A percentile compares a stretch with the other conserved stretches of the same genome.
Evolutionary conservation across 1,140 invertebrate genomes (phyloP).

Genomic region (Drosophila suzukii): DNA sequence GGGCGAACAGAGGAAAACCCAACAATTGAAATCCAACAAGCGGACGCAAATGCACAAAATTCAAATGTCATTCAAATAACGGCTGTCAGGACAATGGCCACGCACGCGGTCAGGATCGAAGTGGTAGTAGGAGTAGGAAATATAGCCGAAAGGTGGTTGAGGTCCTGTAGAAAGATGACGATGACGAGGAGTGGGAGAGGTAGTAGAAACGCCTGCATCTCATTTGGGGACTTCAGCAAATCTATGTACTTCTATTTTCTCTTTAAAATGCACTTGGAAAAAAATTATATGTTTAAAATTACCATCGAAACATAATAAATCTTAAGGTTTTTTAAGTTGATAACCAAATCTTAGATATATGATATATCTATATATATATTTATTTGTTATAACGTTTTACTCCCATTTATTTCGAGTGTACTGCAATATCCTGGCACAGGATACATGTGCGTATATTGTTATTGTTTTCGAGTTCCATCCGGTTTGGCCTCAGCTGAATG

Average conservation of each 20-base stretch:
- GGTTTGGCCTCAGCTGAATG: slow-evolving; percentile 67
- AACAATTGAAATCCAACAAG: slow-evolving; percentile 56
- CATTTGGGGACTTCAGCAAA: slow-evolving; percentile 57
- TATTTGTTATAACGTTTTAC: background rate
- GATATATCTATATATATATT: too few relatives aligned
- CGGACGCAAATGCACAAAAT: slow-evolving; percentile 53
- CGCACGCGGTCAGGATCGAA: slow-evolving; percentile 56
- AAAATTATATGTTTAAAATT: background rate
- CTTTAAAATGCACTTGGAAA: slow-evolving; percentile 34
- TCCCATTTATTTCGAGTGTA: slow-evolving; percentile 46
- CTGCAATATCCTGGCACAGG: slow-evolving; percentile 77
- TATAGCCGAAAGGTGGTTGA: slow-evolving; percentile 39
- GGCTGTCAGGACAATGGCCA: slow-evolving; percentile 68
- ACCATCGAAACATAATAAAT: too few relatives aligned
- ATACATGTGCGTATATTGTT: slow-evolving; percentile 72
- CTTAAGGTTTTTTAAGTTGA: too few relatives aligned
- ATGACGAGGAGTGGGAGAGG: slow-evolving; percentile 22
- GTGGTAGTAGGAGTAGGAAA: slow-evolving; percentile 9
- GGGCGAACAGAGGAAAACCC: slow-evolving; percentile 35
- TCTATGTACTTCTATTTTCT: slow-evolving; percentile 20
- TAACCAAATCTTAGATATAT: too few relatives aligned
- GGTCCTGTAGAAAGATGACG: slow-evolving; percentile 6
- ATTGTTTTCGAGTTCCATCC: slow-evolving; percentile 76
- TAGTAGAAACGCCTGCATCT: slow-evolving; percentile 67
- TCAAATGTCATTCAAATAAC: slow-evolving; percentile 79